phyloP scores from a whole-genome alignment of 1,140 invertebrate species.

The Stegodyphus mimosarum region DNA sequence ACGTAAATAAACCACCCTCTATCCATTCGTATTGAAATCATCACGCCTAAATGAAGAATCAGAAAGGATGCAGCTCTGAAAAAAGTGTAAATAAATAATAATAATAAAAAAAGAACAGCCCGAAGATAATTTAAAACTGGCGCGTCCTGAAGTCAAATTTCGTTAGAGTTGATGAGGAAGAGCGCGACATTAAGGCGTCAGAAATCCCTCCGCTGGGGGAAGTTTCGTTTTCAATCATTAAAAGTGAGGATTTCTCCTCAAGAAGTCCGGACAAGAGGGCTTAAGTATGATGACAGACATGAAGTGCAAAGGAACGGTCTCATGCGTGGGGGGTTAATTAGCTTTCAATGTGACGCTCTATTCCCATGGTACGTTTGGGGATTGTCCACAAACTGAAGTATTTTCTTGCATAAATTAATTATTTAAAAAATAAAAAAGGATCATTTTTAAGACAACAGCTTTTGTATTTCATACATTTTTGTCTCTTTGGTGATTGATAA shows the following conservation, averaged over 20 bases:
- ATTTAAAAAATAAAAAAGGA: neutral
- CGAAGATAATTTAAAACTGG: constrained; percentile 40
- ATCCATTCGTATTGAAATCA: no score
- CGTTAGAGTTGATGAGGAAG: constrained; percentile 38
- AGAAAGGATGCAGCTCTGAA: no score
- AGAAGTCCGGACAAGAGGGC: constrained; percentile 31
- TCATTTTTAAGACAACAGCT: no score
- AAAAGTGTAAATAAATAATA: no score
- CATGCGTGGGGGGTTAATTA: constrained; percentile 47
- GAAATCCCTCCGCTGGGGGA: constrained; percentile 53
- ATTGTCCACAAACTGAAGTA: constrained; percentile 10
- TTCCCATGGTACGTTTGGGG: constrained; percentile 19
- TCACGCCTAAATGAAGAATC: no score
- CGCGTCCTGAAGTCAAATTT: constrained; percentile 15
- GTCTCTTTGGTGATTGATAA: no score
- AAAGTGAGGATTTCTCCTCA: constrained; percentile 24
- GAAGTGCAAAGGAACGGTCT: constrained; percentile 42
- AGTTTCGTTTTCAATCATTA: constrained; percentile 54
- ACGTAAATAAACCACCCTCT: no score
- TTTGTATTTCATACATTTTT: no score
- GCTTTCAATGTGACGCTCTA: constrained; percentile 54
- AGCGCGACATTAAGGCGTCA: constrained; percentile 49
- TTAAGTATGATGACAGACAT: constrained; percentile 54
- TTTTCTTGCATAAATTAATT: neutral
- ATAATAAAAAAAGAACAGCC: neutral